Percentiles rank a stretch among this genome's conserved stretches.
Conservation (phyloP, 2,888 invertebrate species). For the Drosophila tanythrix region DNA sequence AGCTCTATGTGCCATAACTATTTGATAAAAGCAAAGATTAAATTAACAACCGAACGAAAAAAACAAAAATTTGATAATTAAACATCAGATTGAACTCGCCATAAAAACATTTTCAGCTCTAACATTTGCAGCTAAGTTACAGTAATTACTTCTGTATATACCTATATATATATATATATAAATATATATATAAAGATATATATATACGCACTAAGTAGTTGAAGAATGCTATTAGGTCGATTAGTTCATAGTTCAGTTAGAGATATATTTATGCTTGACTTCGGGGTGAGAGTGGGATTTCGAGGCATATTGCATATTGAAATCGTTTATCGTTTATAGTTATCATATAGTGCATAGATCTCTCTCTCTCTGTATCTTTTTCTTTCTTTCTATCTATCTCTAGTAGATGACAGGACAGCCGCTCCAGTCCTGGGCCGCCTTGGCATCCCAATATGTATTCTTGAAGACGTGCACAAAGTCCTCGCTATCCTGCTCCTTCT, state of each 20-base stretch:
- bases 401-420: constrained; percentile 93
- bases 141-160: constrained; percentile 46
- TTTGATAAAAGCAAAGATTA: constrained; percentile 58
- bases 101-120: constrained; percentile 49
- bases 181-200: constrained; percentile 16
- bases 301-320: constrained; percentile 50
- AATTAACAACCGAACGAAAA: constrained; percentile 27
- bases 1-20: constrained; percentile 56
- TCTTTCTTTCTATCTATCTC: constrained; percentile 10
- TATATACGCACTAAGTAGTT: constrained; percentile 39
- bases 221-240: constrained; percentile 53
- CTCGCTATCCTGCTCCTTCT: constrained; percentile 89
- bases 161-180: constrained; percentile 11
- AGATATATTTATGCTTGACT: constrained; percentile 52
- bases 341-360: constrained; percentile 47
- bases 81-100: constrained; percentile 14
- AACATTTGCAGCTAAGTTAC: constrained; percentile 57
- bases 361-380: constrained; percentile 1
- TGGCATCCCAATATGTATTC: constrained; percentile 96
- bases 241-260: constrained; percentile 44
- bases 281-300: constrained; percentile 31
- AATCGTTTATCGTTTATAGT: constrained; percentile 22
- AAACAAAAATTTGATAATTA: constrained; percentile 35
- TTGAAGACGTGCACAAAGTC: constrained; percentile 92
- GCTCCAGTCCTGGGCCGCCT: constrained; percentile 94